These are phyloP conservation scores for Stichodactyla helianthus DNA, from an alignment of 64 coral and sea anemone species.

Conservation along the genomic window DNA sequence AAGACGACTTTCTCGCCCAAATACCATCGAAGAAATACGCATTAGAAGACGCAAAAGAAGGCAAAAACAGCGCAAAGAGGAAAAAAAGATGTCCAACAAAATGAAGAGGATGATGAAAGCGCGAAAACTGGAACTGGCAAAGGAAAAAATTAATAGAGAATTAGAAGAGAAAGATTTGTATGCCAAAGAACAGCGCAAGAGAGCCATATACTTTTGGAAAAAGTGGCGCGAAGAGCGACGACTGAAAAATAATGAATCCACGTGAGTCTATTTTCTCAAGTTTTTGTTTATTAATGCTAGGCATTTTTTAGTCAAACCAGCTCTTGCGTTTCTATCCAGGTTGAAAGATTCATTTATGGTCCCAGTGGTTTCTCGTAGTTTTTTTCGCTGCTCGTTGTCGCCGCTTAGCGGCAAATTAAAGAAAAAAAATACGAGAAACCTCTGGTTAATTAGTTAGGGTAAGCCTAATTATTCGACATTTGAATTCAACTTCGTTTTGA, in stretches of 20 bases:
- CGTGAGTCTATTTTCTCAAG: background rate
- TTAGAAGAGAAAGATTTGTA: constrained; percentile 3
- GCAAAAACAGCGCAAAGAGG: background rate
- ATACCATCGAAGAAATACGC: background rate
- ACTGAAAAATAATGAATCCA: background rate
- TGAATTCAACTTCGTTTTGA: too few relatives aligned
- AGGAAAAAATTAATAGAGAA: background rate
- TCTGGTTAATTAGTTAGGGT: too few relatives aligned
- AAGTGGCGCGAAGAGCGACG: background rate
- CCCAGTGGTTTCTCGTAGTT: too few relatives aligned
- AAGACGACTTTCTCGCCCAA: background rate
- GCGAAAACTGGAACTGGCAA: background rate
- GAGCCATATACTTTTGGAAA: constrained; percentile 19
- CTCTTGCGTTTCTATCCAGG: too few relatives aligned
- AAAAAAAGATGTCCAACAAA: background rate
- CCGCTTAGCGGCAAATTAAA: too few relatives aligned
- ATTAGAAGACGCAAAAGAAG: background rate
- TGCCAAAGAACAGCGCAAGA: background rate
- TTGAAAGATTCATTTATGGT: too few relatives aligned
- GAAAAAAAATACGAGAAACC: too few relatives aligned
- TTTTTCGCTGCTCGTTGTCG: too few relatives aligned
- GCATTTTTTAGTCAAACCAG: too few relatives aligned
- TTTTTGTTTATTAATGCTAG: background rate
- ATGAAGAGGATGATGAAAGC: background rate
- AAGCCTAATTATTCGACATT: too few relatives aligned